A percentile compares a stretch with the other conserved stretches of the same genome.
Evolutionary conservation across 1,140 invertebrate genomes (phyloP).

Genomic region (Drosophila kepulauana): DNA sequence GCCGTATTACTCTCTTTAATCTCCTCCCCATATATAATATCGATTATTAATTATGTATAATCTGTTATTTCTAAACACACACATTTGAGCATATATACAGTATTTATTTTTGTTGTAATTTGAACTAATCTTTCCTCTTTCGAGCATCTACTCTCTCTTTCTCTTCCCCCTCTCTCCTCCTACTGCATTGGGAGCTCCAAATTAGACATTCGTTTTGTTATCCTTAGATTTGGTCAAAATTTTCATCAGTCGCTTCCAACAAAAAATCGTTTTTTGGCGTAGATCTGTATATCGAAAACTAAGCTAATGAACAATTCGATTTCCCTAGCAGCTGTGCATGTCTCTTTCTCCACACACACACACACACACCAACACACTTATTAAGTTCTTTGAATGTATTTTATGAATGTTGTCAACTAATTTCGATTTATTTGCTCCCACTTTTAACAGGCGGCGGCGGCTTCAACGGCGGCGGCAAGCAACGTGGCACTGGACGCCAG

Average conservation of each 20-base stretch:
- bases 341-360: neutral
- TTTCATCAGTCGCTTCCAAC: constrained; percentile 56
- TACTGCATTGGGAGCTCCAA: constrained; percentile 53
- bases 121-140: constrained; percentile 52
- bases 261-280: constrained; percentile 67
- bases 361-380: neutral
- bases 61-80: constrained; percentile 23
- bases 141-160: constrained; percentile 18
- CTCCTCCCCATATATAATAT: constrained; percentile 17
- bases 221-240: constrained; percentile 80
- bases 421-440: constrained; percentile 15
- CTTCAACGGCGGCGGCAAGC: constrained; percentile 85
- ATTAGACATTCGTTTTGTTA: constrained; percentile 53
- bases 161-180: neutral
- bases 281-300: constrained; percentile 40
- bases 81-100: constrained; percentile 24
- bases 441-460: constrained; percentile 65
- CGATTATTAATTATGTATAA: constrained; percentile 27
- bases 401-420: neutral
- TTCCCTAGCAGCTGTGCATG: constrained; percentile 50
- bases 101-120: constrained; percentile 47
- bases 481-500: constrained; percentile 82
- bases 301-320: constrained; percentile 8
- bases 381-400: too few species aligned
- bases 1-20: constrained; percentile 19